A percentile compares a stretch with the other conserved stretches of the same genome.
Evolutionary conservation across 2,888 invertebrate genomes (phyloP).

Genomic region (Pycnomerus fuliginosus): DNA sequence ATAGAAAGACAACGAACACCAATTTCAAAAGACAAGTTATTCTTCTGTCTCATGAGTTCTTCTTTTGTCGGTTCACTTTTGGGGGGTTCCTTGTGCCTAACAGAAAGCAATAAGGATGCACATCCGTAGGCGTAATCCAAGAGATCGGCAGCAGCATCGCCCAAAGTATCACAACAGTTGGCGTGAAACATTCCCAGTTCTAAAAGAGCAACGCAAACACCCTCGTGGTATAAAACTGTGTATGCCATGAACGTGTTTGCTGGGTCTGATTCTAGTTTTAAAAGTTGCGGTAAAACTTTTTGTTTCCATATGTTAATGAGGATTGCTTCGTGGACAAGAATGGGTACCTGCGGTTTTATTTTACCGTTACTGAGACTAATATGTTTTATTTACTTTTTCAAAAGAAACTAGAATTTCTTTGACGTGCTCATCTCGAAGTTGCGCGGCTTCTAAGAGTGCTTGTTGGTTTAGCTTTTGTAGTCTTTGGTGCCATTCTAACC

Average conservation of each 20-base stretch:
- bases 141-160: slow-evolving; percentile 76
- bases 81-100: slow-evolving; percentile 50
- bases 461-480: slow-evolving; percentile 86
- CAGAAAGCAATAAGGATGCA: slow-evolving; percentile 62
- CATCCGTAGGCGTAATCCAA: slow-evolving; percentile 78
- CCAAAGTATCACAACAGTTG: slow-evolving; percentile 74
- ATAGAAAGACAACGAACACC: slow-evolving; percentile 79
- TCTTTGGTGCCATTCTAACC: slow-evolving; percentile 80
- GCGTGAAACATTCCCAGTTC: slow-evolving; percentile 82
- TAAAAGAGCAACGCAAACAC: slow-evolving; percentile 73
- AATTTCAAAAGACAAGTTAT: slow-evolving; percentile 74
- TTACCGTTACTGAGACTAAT: background rate
- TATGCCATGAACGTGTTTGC: slow-evolving; percentile 74
- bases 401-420: slow-evolving; percentile 78
- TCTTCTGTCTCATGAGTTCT: slow-evolving; percentile 67
- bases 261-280: slow-evolving; percentile 67
- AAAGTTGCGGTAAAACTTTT: slow-evolving; percentile 75
- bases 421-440: slow-evolving; percentile 77
- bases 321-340: slow-evolving; percentile 80
- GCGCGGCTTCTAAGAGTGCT: slow-evolving; percentile 77
- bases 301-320: slow-evolving; percentile 83
- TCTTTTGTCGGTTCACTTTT: slow-evolving; percentile 54
- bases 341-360: slow-evolving; percentile 58
- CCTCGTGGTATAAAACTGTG: slow-evolving; percentile 55
- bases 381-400: slow-evolving; percentile 66